Base-by-base conservation (phyloP, 2,797 vertebrate genomes). In the Channallabes apus region DNA sequence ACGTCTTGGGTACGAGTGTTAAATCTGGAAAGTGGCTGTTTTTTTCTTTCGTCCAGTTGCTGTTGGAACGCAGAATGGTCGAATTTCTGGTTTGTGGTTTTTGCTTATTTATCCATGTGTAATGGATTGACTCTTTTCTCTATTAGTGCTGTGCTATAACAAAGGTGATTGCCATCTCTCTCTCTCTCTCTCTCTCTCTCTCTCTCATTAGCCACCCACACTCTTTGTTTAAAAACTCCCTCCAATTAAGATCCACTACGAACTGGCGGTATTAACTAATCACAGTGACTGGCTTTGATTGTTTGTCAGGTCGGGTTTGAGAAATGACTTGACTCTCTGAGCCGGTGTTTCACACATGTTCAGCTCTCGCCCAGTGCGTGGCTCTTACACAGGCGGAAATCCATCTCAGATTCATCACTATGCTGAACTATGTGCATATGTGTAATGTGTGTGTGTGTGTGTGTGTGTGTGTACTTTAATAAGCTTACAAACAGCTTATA, bases 21-120 rank as follows among this genome's bases (percentile, higher is more conserved):
- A 80, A 51, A 82, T 82, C 85, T 89, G 88, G 88, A 86, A 73
- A 58, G 32, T 4, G 29, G 8, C 59, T 77, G 81, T 73, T 84
- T 84, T 41, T 41, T 7, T 4, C 72, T 89, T 69, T 88, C 84
- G 38, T 85, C 82, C 85, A 86, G 87, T 90, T 88, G 82, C 88
- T 86, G 78, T 56, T 82, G 87, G 85, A 89, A 84, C 62, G 56
- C 58, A 54, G 65, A 77, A 80, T 85, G 80, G 88, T 89, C 90
- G 87, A 83, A 76, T 83, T 83, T 82, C 79, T 68, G 85, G 81
- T 89, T 82, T 29, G 18, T 64, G 64, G 62, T 67, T 84, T 88
- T 85, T 87, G 90, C 88, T 90, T 91, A 90, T 91, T 91, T 91
- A 86, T 89, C 85, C 90, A 85, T 88, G 82, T 89, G 90, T 91